phyloP scores from a whole-genome alignment of 2,797 vertebrate species.

The Eptatretus atami region DNA sequence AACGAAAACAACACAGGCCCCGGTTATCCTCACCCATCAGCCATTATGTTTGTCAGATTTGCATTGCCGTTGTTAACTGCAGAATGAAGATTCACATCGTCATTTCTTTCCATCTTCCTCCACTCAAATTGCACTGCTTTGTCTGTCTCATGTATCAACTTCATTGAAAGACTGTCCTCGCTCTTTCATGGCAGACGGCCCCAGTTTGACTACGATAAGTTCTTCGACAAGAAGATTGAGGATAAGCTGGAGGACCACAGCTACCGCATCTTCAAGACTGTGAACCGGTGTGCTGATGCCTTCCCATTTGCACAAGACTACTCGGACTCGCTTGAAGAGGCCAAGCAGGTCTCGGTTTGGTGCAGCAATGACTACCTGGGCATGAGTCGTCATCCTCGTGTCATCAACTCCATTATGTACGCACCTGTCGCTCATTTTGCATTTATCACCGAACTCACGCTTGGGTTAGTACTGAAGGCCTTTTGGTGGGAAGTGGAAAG shows the following conservation, averaged over 20 bases:
- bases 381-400: conserved; percentile 42
- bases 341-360: conserved; percentile 46
- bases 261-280: conserved; percentile 57
- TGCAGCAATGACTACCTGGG: conserved; percentile 79
- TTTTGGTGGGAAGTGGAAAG: background rate
- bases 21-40: too few relatives aligned
- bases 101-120: conserved; percentile 7
- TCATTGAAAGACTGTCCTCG: too few relatives aligned
- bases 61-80: too few relatives aligned
- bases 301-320: conserved; percentile 46
- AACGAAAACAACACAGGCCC: too few relatives aligned
- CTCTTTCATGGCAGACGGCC: conserved; percentile 22
- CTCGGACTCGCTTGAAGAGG: conserved; percentile 16
- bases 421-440: conserved; percentile 8
- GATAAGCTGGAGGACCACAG: conserved; percentile 49
- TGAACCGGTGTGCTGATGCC: conserved; percentile 29
- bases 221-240: conserved; percentile 35
- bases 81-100: background rate
- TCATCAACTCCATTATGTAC: conserved; percentile 34
- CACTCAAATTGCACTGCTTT: too few relatives aligned
- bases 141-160: too few relatives aligned
- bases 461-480: background rate
- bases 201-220: conserved; percentile 39
- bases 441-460: conserved; percentile 3
- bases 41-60: too few relatives aligned